phyloP scores from a whole-genome alignment of 2,113 vertebrate species.

The Bostrychus sinensis region DNA sequence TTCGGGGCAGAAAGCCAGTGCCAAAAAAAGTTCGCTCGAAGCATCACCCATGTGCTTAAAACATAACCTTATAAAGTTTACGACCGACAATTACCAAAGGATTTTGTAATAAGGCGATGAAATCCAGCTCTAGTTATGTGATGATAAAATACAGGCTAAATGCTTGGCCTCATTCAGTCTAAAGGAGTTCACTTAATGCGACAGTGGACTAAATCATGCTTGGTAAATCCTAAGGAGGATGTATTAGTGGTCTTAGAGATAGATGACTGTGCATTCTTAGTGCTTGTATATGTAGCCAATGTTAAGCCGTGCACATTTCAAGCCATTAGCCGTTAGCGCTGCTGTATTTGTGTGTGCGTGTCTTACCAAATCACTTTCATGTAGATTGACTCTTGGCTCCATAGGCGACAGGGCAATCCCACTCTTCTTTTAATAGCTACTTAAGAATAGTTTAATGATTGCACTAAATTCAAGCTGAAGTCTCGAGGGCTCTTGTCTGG shows the following conservation, averaged over 20 bases:
- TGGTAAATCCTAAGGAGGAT: conserved; percentile 50
- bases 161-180: conserved; percentile 54
- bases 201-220: conserved; percentile 67
- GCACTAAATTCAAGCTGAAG: conserved; percentile 67
- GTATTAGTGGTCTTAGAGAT: conserved; percentile 19
- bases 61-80: conserved; percentile 14
- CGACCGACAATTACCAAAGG: conserved; percentile 7
- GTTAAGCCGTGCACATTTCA: conserved; percentile 59
- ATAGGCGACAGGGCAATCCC: conserved; percentile 60
- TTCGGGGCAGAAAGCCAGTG: background rate
- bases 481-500: conserved; percentile 64
- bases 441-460: conserved; percentile 64
- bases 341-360: conserved; percentile 32
- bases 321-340: conserved; percentile 60
- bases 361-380: conserved; percentile 72
- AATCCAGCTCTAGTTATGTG: conserved; percentile 2
- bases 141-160: conserved; percentile 1
- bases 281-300: conserved; percentile 40
- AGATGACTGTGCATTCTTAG: conserved; percentile 29
- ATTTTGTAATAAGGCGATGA: conserved; percentile 9
- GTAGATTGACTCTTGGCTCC: conserved; percentile 69
- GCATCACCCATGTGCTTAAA: conserved; percentile 8
- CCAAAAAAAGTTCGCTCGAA: background rate
- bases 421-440: conserved; percentile 70
- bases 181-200: conserved; percentile 64